Evolutionary conservation across 92 coral and sea anemone species (phyloP).

Genomic region (Diadumene lineata): DNA sequence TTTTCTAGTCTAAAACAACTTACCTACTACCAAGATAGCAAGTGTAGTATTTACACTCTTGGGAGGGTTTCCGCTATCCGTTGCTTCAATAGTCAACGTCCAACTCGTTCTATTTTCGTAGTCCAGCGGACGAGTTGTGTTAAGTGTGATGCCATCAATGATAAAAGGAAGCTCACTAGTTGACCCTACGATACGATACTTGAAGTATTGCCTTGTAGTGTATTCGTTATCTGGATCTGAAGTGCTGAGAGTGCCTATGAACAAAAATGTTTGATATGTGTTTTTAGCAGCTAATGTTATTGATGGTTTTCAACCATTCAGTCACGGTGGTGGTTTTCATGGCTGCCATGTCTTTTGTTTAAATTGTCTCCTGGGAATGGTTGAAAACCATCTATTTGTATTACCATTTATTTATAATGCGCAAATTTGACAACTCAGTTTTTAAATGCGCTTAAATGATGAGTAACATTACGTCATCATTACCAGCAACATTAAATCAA

Average conservation of each 20-base stretch:
- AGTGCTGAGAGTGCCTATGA: slow-evolving; percentile 72
- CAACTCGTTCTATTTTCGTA: slow-evolving; percentile 67
- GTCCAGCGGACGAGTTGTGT: slow-evolving; percentile 66
- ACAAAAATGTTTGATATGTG: too few relatives aligned
- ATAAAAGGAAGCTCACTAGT: slow-evolving; percentile 68
- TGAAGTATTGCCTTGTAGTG: slow-evolving; percentile 60
- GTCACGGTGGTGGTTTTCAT: too few relatives aligned
- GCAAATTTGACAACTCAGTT: too few relatives aligned
- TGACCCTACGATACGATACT: slow-evolving; percentile 49
- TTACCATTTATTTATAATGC: too few relatives aligned
- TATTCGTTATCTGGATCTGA: slow-evolving; percentile 83
- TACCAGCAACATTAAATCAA: too few relatives aligned
- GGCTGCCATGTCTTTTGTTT: too few relatives aligned
- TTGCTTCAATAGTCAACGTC: slow-evolving; percentile 65
- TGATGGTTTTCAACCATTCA: too few relatives aligned
- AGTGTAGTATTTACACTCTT: slow-evolving; percentile 50
- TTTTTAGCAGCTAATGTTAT: too few relatives aligned
- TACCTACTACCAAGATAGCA: slow-evolving; percentile 54
- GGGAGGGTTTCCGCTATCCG: slow-evolving; percentile 78
- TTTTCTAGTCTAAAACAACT: not conserved
- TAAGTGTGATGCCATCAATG: slow-evolving; percentile 63
- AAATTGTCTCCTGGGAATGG: too few relatives aligned
- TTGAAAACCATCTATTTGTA: too few relatives aligned
- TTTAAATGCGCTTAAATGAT: too few relatives aligned
- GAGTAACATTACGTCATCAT: too few relatives aligned